Evolutionary conservation across 2,113 vertebrate genomes (phyloP), one percentile per base, ranked within the genome.

Genomic region (Poecilia latipinna): DNA sequence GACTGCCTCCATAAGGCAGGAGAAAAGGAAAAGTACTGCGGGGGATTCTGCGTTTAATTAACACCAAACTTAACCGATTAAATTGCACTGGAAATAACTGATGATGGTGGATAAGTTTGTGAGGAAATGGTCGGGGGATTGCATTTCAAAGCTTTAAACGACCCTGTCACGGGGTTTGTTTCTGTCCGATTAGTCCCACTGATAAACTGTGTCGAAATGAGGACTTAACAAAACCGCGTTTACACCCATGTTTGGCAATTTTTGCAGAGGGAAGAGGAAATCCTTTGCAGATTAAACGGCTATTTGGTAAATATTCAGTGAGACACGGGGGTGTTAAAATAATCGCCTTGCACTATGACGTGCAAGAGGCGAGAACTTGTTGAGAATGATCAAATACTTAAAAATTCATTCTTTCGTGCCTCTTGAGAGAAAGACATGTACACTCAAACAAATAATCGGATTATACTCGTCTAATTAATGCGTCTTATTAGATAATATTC

Each of bases 241-340:
- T 60, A 83, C 78, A 85, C 82, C 75, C 80, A 62, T 65, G 70
- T 87, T 79, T 85, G n/a, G 70, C 42, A 12, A 75, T 74, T 74
- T 57, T n/a, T 7, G 35, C 5, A 15, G 26, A 72, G 22, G 3
- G 29, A 57, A 37, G 44, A 54, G 0, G 28, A 66, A 64, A 76
- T 65, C n/a, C 4, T 65, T 31, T 31, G 35, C 65, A 28, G 35
- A 66, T 39, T 26, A 39, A 39, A 42, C 35, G 10, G 4, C 35
- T 26, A 65, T 39, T 37, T n/a, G 24, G 22, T 57, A 57, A 57
- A 57, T n/a, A 57, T 57, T 57, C 51, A 57, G 51, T n/a, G 51
- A 57, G 51, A n/a, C 51, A n/a, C 24, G 22, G 12, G 13, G 29
- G 42, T 31, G 42, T 29, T 51, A 4, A 68, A 68, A 31, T 31